Evolutionary conservation across 2,888 invertebrate species (phyloP), one percentile per base, ranked within the genome.

Genomic region (Philaethria dido): DNA sequence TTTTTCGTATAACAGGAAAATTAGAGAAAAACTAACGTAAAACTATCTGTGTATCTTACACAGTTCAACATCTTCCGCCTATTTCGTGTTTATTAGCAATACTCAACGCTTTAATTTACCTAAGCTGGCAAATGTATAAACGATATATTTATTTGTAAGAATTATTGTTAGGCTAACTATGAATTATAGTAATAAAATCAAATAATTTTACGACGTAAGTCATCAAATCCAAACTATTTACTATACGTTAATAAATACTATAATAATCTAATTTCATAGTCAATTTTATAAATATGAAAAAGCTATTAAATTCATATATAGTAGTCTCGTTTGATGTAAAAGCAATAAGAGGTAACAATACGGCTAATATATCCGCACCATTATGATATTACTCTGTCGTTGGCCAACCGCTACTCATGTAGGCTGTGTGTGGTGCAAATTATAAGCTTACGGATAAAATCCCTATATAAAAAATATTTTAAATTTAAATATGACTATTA

Each of bases 341-440:
- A 47, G 45, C 60, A 60, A 60, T 60, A 33, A 60, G 47, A 11
- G 42, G 42, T 33, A 60, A 60, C 50, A 60, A 59, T 62, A 55
- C 63, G 47, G 70, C 64, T 68, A 70, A 70, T 68, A 68, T 63
- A 66, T 68, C 68, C 69, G 69, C 57, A 39, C 70, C 65, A 70
- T 68, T 66, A 70, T 70, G 65, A 70, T 59, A 70, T 70, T 70
- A 68, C 57, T 63, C 70, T 70, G 59, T 62, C 65, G 63, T 68
- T 68, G 62, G 59, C 62, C 55, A 62, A 70, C 64, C 61, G 52
- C 67, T 69, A 47, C 65, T 62, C 57, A 42, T 48, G 63, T 63
- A 57, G 60, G 36, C 36, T 16, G 39, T 14, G 39, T 44, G 29
- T 48, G 68, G 62, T 33, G 11, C 25, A 39, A 64, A 18, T 16